Evolutionary conservation across 35 echinoderm and acorn worm species (phyloP).

Genomic region (Patiria miniata): DNA sequence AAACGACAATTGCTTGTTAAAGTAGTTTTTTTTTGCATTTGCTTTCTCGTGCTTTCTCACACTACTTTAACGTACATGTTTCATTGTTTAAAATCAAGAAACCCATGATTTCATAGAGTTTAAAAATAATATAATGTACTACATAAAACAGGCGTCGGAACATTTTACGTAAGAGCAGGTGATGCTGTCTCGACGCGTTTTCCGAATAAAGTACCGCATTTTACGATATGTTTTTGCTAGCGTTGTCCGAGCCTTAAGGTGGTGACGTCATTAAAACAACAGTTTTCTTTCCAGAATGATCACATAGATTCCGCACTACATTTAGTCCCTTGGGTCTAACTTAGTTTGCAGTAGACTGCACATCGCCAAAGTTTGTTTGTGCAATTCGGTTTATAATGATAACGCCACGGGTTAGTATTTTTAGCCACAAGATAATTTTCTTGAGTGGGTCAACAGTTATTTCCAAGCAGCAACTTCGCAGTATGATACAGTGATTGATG

Average conservation of each 20-base stretch:
- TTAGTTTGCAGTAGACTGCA: not conserved
- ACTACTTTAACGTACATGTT: too few species aligned
- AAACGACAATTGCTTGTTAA: too few species aligned
- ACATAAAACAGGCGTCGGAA: not conserved
- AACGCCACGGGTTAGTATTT: not conserved
- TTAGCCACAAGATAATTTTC: not conserved
- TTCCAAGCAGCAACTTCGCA: too few species aligned
- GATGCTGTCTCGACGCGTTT: not conserved
- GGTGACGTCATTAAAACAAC: slow-evolving; percentile 11
- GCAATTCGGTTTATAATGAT: not conserved
- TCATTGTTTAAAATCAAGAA: too few species aligned
- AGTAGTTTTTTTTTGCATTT: too few species aligned
- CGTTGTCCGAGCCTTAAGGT: slow-evolving; percentile 2
- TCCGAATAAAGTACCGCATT: not conserved
- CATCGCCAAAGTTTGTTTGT: slow-evolving; percentile 11
- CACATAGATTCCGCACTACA: not conserved
- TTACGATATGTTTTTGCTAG: not conserved
- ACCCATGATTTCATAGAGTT: too few species aligned
- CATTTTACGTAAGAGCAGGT: not conserved
- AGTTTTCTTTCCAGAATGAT: slow-evolving; percentile 13
- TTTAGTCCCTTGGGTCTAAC: not conserved
- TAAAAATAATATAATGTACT: too few species aligned
- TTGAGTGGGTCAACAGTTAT: too few species aligned
- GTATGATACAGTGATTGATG: too few species aligned
- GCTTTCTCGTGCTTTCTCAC: too few species aligned